These are phyloP conservation scores for Cossypha niveicapilla DNA, from an alignment of 2,797 vertebrate genomes.

Conservation along the genomic window DNA sequence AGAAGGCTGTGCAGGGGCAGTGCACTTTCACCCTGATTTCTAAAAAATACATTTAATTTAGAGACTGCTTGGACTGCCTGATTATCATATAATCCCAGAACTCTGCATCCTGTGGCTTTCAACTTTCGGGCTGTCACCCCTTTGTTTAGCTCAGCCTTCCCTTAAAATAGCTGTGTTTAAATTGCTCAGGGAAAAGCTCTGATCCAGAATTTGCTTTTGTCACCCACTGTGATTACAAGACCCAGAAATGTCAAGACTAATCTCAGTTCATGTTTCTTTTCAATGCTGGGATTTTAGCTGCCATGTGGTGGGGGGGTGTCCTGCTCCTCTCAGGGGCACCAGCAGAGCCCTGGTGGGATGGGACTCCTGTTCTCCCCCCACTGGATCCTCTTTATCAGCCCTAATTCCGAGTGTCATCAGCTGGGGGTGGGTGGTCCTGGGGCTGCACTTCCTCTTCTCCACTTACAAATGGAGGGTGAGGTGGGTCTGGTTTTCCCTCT, in stretches of 20 bases:
- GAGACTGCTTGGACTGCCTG: neutral
- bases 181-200: conserved; percentile 13
- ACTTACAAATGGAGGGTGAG: neutral
- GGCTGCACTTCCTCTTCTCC: neutral
- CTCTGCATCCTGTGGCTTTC: neutral
- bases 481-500: rapidly evolving
- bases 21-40: rapidly evolving
- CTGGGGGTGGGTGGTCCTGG: neutral
- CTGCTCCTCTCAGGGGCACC: neutral
- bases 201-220: conserved; percentile 40
- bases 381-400: conserved; percentile 1
- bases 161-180: conserved; percentile 7
- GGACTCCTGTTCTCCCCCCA: neutral
- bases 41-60: neutral
- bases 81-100: neutral
- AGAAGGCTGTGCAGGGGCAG: rapidly evolving
- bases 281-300: neutral
- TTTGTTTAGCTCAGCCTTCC: neutral
- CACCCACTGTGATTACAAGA: conserved; percentile 36
- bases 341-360: neutral
- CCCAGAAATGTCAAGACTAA: conserved; percentile 50
- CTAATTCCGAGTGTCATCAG: neutral
- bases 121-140: neutral
- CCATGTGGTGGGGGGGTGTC: neutral
- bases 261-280: neutral